phyloP scores from a whole-genome alignment of 2,113 vertebrate genomes.

The Dryoscopus gambensis region DNA sequence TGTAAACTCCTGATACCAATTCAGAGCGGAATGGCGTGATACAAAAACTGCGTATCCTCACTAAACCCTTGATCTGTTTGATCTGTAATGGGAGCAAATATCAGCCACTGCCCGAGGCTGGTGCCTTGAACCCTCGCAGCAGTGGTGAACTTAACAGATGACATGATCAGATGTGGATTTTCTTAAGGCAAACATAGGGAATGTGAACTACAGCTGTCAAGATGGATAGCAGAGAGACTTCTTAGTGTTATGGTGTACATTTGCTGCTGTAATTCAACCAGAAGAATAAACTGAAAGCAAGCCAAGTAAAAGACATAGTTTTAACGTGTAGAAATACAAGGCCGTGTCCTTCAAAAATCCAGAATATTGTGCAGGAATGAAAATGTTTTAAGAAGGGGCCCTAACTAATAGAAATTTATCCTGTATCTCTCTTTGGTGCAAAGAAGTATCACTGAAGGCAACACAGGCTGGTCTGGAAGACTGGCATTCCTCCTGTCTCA shows the following conservation, averaged over 20 bases:
- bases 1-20: not conserved
- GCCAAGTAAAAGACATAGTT: not conserved
- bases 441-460: not conserved
- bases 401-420: not conserved
- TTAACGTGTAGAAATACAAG: not conserved
- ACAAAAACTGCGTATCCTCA: not conserved
- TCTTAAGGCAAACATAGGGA: constrained; percentile 9
- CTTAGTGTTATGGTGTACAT: not conserved
- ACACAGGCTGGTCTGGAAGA: not conserved
- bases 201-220: constrained; percentile 27
- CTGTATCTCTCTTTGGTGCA: not conserved
- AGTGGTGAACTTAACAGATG: constrained; percentile 13
- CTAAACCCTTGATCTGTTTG: not conserved
- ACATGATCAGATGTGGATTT: not conserved
- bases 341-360: not conserved
- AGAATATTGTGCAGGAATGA: not conserved
- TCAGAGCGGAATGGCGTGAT: not conserved
- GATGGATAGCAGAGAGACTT: not conserved
- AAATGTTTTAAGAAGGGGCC: not conserved
- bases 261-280: not conserved
- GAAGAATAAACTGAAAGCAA: not conserved
- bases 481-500: not conserved
- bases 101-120: not conserved
- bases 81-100: not conserved
- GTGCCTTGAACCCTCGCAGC: not conserved